Evolutionary conservation across 2,113 vertebrate genomes (phyloP).

Genomic region (Sebastes fasciatus): DNA sequence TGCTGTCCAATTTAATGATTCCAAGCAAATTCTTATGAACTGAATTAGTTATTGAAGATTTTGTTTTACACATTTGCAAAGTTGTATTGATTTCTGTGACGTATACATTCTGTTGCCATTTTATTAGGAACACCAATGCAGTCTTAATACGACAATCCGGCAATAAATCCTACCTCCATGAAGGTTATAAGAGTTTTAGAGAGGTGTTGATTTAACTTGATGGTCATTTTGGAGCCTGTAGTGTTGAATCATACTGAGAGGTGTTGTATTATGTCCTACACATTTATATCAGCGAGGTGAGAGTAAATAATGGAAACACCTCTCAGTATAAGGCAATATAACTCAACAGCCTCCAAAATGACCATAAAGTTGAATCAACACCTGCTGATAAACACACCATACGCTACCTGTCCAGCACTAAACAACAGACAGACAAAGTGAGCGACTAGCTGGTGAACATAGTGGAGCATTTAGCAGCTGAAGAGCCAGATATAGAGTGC

Average conservation of each 20-base stretch:
- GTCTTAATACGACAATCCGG: background rate
- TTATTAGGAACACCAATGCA: background rate
- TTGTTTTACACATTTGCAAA: background rate
- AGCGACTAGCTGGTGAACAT: background rate
- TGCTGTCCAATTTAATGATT: background rate
- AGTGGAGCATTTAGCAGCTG: background rate
- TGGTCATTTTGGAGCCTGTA: background rate
- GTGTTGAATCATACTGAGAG: background rate
- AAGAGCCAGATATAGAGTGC: background rate
- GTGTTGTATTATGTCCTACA: background rate
- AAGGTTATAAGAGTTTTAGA: background rate
- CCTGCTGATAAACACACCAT: background rate
- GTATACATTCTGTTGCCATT: background rate
- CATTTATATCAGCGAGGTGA: background rate
- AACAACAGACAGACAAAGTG: background rate
- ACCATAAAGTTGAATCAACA: background rate
- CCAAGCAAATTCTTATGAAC: background rate
- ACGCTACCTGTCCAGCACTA: background rate
- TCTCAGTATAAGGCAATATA: background rate
- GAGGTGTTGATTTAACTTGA: background rate
- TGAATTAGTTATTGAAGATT: background rate
- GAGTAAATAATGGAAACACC: background rate
- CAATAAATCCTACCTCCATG: background rate
- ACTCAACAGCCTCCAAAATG: background rate
- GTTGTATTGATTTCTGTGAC: background rate